Conservation (phyloP, 2,888 invertebrate genomes). For the Phalera bucephala region DNA sequence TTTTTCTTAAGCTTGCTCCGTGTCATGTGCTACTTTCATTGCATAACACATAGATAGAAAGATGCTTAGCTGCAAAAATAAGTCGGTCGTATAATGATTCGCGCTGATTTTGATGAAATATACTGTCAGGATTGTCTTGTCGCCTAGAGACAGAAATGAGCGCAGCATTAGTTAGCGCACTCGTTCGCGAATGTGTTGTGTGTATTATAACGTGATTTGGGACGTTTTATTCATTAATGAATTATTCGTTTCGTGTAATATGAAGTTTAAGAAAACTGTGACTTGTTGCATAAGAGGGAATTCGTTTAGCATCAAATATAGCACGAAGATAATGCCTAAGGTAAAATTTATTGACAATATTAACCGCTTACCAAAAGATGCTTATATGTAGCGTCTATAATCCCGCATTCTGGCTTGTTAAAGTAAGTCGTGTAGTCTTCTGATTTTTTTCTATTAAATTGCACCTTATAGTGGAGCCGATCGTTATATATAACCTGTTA, state of each 20-base stretch:
- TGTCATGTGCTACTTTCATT: conserved; percentile 53
- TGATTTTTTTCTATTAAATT: no score
- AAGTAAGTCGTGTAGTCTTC: no score
- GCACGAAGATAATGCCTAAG: conserved; percentile 34
- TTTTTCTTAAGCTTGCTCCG: conserved; percentile 15
- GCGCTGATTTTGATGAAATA: conserved; percentile 62
- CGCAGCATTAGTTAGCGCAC: conserved; percentile 49
- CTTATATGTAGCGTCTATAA: no score
- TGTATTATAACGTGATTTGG: conserved; percentile 37
- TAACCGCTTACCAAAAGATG: no score
- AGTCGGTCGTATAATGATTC: conserved; percentile 67
- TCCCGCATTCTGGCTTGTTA: no score
- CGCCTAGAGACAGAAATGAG: conserved; percentile 55
- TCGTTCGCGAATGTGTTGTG: conserved; percentile 52
- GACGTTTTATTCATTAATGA: conserved; percentile 20
- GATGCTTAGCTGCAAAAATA: conserved; percentile 51
- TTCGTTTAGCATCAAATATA: conserved; percentile 57
- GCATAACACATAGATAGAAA: conserved; percentile 53
- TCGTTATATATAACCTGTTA: no score
- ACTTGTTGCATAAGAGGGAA: conserved; percentile 68
- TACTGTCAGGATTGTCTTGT: conserved; percentile 51
- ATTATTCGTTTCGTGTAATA: conserved; percentile 44
- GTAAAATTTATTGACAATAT: neutral
- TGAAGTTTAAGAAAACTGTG: conserved; percentile 74
- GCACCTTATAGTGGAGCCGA: no score